Evolutionary conservation across 2,113 vertebrate species (phyloP).

Genomic region (Dolichallabes microphthalmus): DNA sequence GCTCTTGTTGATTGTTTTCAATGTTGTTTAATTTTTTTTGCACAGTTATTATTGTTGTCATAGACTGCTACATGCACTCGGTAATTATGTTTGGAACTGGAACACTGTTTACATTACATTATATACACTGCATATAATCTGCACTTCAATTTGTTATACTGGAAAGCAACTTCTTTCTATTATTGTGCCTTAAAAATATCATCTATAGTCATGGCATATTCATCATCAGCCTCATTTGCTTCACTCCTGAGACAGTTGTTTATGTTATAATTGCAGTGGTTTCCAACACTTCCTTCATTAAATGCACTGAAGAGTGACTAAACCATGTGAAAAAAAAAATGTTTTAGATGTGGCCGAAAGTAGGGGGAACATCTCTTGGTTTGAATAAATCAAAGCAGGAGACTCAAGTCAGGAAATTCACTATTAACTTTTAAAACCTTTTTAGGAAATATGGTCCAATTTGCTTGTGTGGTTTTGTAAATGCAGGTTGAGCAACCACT

Average conservation of each 20-base stretch:
- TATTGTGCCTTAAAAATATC: not conserved
- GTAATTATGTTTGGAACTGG: not conserved
- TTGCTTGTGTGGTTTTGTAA: constrained; percentile 54
- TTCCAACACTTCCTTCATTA: constrained; percentile 49
- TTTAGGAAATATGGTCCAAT: constrained; percentile 52
- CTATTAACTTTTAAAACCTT: constrained; percentile 61
- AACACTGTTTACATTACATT: not conserved
- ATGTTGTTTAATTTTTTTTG: not conserved
- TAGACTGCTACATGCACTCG: not conserved
- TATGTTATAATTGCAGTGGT: constrained; percentile 60
- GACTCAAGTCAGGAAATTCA: constrained; percentile 56
- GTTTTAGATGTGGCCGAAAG: constrained; percentile 64
- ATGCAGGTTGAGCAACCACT: constrained; percentile 49
- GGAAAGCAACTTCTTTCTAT: constrained; percentile 5
- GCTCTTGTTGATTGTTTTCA: not conserved
- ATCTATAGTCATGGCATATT: constrained; percentile 51
- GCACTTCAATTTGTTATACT: not conserved
- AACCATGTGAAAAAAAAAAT: constrained; percentile 48
- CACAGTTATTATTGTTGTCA: not conserved
- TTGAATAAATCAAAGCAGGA: constrained; percentile 58
- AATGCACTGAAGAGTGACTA: constrained; percentile 35
- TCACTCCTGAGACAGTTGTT: constrained; percentile 55
- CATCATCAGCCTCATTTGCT: constrained; percentile 53
- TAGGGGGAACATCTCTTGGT: constrained; percentile 54
- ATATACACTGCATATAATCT: not conserved